Evolutionary conservation across 1,140 invertebrate genomes (phyloP), one percentile per base, ranked within the genome.

Genomic region (Drosophila micromelanica): DNA sequence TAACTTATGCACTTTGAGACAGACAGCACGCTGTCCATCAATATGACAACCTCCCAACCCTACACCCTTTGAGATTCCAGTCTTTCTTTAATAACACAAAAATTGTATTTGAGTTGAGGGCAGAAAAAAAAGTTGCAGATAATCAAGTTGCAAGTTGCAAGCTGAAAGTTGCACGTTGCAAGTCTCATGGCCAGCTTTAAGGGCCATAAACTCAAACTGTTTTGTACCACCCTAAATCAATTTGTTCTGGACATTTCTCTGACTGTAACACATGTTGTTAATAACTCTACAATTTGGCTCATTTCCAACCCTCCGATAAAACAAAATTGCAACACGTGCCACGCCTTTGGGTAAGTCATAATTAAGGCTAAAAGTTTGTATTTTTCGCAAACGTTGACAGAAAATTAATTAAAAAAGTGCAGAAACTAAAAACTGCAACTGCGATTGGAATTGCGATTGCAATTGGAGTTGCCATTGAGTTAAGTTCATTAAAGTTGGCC

Each of bases 351-450:
- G 17, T 43, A 57, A 70, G 78, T 37, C 62, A 75, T 73, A 87
- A 87, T 81, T 86, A 86, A 72, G 56, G 61, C 57, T 42, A 77
- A 51, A 46, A 37, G 61, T 74, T 57, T 57, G 13, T 35, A 23
- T 86, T 85, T 85, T 84, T 70, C 62, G 82, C 82, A 15, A 87
- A 70, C 82, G 82, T 78, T 82, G 82, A 86, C 82, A 86, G 82
- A 86, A 86, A 86, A 86, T 86, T 86, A 86, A 86, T 86, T 86
- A 78, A 87, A 86, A 86, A 82, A 80, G 37, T 76, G 55, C 27
- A 27, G 6, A 27, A 27, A 27, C 27, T 27, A 6, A 35, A 65
- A 74, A 74, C 68, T 76, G 79, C 20, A 51, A 78, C 72, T 60
- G 57, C 57, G 51, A 45, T 7, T 32, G 55, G 27, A 57, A 30